These are phyloP conservation scores for Lycorma delicatula DNA, from an alignment of 1,140 invertebrate genomes.

Conservation along the genomic window DNA sequence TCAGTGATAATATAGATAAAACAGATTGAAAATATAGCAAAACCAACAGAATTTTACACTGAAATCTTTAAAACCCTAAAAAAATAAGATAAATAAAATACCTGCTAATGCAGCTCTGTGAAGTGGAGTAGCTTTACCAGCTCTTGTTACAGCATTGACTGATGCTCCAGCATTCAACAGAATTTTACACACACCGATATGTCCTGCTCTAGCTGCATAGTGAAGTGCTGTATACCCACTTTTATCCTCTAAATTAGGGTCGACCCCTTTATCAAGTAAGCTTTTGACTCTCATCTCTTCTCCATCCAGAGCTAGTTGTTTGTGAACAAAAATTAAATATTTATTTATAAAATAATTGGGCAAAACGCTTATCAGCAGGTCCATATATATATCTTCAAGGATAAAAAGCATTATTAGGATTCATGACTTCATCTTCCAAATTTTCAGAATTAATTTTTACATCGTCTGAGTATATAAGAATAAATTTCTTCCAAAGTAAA, in stretches of 20 bases:
- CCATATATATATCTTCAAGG: too few relatives aligned
- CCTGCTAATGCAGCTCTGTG: conserved; percentile 70
- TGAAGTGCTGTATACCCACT: conserved; percentile 72
- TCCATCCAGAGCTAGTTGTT: conserved; percentile 50
- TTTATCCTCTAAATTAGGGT: conserved; percentile 43
- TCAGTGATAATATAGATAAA: too few relatives aligned
- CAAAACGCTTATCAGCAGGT: too few relatives aligned
- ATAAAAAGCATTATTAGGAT: too few relatives aligned
- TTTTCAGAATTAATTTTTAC: too few relatives aligned
- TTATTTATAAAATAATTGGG: not conserved
- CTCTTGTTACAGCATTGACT: conserved; percentile 62
- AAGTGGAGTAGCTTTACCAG: conserved; percentile 64
- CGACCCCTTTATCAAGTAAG: conserved; percentile 46
- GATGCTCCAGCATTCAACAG: conserved; percentile 59
- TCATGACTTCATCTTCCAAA: too few relatives aligned
- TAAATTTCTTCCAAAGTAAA: too few relatives aligned
- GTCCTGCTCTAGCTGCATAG: conserved; percentile 74
- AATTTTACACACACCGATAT: conserved; percentile 55
- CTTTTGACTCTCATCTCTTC: conserved; percentile 49
- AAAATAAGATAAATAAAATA: too few relatives aligned
- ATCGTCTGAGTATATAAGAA: too few relatives aligned
- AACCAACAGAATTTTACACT: too few relatives aligned
- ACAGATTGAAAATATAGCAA: too few relatives aligned
- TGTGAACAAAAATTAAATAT: not conserved
- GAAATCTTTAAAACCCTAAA: too few relatives aligned